Percentiles rank a stretch among this genome's conserved stretches.
Evolutionary conservation across 1,140 invertebrate genomes (phyloP).

Genomic region (Ceratina japonica): DNA sequence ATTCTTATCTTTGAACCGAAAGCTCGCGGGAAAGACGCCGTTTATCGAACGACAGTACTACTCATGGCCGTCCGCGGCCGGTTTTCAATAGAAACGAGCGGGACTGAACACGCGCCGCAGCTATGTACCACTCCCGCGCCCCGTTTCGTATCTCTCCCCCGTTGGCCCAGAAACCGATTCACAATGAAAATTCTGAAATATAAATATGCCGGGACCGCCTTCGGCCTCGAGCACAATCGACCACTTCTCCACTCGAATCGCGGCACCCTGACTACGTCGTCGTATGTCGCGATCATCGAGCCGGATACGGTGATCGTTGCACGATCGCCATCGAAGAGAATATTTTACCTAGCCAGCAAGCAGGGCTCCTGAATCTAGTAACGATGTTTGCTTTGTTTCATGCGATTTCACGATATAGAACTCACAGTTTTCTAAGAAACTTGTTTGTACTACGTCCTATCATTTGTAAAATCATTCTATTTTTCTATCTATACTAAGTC

Average conservation of each 20-base stretch:
- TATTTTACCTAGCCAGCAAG: too few relatives aligned
- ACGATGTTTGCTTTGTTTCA: too few relatives aligned
- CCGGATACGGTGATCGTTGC: not conserved
- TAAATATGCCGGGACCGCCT: constrained; percentile 39
- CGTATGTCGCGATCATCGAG: constrained; percentile 9
- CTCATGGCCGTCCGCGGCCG: constrained; percentile 50
- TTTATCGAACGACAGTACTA: constrained; percentile 60
- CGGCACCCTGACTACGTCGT: too few relatives aligned
- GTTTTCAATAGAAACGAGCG: constrained; percentile 39
- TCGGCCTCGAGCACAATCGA: constrained; percentile 28
- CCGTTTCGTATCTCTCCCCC: not conserved
- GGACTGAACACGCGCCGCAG: constrained; percentile 1
- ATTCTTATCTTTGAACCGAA: constrained; percentile 65
- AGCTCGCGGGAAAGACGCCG: constrained; percentile 51
- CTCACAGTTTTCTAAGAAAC: too few relatives aligned
- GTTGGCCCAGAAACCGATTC: constrained; percentile 46
- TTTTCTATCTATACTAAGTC: too few relatives aligned
- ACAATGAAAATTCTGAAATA: constrained; percentile 55
- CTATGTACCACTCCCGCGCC: too few relatives aligned
- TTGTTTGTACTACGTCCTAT: too few relatives aligned
- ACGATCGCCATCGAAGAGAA: not conserved
- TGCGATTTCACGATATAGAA: too few relatives aligned
- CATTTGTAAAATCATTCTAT: too few relatives aligned
- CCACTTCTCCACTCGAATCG: not conserved
- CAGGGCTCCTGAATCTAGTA: too few relatives aligned